These are phyloP conservation scores for Venturia canescens DNA, from an alignment of 1,140 invertebrate genomes.

Conservation along the genomic window DNA sequence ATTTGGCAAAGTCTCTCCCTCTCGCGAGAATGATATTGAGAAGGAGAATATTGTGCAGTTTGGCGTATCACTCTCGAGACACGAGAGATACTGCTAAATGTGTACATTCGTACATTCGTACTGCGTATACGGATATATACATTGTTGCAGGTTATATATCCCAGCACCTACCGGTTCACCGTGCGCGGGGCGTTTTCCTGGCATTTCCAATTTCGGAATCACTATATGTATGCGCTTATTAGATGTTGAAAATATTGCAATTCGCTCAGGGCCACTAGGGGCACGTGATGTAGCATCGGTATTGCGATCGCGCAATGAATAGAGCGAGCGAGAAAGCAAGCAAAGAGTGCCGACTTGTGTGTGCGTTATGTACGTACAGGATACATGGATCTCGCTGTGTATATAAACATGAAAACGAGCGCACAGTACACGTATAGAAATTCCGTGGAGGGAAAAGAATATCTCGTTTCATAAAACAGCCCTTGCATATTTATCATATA, in stretches of 20 bases:
- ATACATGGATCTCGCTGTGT: not conserved
- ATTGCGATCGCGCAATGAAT: conserved; percentile 39
- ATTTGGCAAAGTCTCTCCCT: not conserved
- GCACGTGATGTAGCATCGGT: conserved; percentile 36
- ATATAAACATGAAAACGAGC: not conserved
- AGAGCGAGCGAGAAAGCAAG: conserved; percentile 37
- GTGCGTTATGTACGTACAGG: not conserved
- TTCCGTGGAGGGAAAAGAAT: conserved; percentile 41
- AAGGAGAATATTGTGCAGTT: conserved; percentile 8
- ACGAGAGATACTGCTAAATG: conserved; percentile 13
- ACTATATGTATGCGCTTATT: conserved; percentile 42
- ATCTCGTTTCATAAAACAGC: conserved; percentile 47
- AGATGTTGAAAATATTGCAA: conserved; percentile 45
- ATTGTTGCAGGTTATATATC: conserved; percentile 14
- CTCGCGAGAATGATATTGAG: conserved; percentile 15
- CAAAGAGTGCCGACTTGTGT: not conserved
- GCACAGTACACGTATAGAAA: not conserved
- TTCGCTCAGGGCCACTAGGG: conserved; percentile 34
- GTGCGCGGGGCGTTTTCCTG: conserved; percentile 42
- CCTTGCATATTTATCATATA: conserved; percentile 55
- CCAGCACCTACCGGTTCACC: conserved; percentile 25
- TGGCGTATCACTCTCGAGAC: conserved; percentile 15
- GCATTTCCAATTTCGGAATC: conserved; percentile 39
- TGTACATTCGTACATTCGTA: not conserved
- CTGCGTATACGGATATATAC: not conserved